Percentiles rank a stretch among this genome's conserved stretches.
phyloP scores from a whole-genome alignment of 2,888 invertebrate genomes.

The Nephrotoma flavescens region DNA sequence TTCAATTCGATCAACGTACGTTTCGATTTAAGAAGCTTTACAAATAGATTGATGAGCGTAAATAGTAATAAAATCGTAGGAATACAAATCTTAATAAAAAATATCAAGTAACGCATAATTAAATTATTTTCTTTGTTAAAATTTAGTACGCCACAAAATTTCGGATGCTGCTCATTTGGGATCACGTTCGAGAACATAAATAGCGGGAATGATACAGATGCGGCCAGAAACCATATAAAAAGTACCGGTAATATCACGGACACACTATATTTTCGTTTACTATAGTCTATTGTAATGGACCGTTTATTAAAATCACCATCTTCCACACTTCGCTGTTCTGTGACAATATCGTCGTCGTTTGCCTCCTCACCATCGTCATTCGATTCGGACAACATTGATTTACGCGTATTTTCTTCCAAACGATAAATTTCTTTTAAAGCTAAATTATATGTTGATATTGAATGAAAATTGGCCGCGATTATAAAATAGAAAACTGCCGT shows the following conservation, averaged over 20 bases:
- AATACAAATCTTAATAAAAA: slow-evolving; percentile 11
- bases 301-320: slow-evolving; percentile 16
- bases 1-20: neutral
- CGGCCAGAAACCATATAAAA: slow-evolving; percentile 41
- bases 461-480: slow-evolving; percentile 40
- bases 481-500: slow-evolving; percentile 41
- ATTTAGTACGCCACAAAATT: slow-evolving; percentile 12
- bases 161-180: slow-evolving; percentile 10
- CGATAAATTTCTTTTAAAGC: slow-evolving; percentile 10
- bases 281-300: slow-evolving; percentile 40
- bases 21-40: neutral
- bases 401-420: neutral
- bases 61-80: slow-evolving; percentile 10
- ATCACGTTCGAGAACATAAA: slow-evolving; percentile 12
- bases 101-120: slow-evolving; percentile 12
- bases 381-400: slow-evolving; percentile 5
- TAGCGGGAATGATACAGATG: slow-evolving; percentile 41
- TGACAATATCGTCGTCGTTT: slow-evolving; percentile 13
- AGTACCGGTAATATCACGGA: slow-evolving; percentile 38
- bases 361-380: slow-evolving; percentile 7
- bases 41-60: slow-evolving; percentile 5
- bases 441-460: slow-evolving; percentile 32
- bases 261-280: slow-evolving; percentile 31
- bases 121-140: slow-evolving; percentile 11
- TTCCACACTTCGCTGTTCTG: slow-evolving; percentile 16